Conservation (phyloP, 2,797 vertebrate genomes). For the Lerista edwardsae region DNA sequence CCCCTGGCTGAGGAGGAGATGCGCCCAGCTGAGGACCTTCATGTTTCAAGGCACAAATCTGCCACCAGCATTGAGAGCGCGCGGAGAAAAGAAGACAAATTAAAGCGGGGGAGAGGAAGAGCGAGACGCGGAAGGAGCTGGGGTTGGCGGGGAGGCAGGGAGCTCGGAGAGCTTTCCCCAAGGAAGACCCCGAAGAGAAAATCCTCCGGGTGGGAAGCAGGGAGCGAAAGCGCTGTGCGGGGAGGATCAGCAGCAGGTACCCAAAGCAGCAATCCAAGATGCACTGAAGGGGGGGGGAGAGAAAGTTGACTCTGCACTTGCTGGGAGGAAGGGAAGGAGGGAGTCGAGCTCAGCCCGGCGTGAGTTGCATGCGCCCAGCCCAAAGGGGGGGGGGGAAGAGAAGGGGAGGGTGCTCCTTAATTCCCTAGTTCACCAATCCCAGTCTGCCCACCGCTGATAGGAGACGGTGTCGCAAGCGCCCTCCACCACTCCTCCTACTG, state of each 20-base stretch:
- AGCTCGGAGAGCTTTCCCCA: neutral
- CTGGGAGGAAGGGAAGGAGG: neutral
- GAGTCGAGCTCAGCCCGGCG: neutral
- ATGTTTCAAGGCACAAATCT: slow-evolving; percentile 54
- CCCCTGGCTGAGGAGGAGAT: slow-evolving; percentile 66
- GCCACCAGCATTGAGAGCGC: slow-evolving; percentile 23
- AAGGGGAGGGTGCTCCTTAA: neutral
- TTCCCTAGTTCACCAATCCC: neutral
- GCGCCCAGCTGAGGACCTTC: slow-evolving; percentile 68
- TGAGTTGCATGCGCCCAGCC: neutral
- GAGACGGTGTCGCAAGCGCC: neutral
- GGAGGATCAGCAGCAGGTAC: neutral
- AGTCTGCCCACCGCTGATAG: neutral
- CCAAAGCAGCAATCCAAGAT: slow-evolving; percentile 7
- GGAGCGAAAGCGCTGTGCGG: neutral
- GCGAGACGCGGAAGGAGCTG: too few species aligned
- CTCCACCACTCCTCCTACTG: neutral
- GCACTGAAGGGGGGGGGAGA: neutral
- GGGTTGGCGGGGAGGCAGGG: neutral
- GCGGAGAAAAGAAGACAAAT: neutral
- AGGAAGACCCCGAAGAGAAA: neutral
- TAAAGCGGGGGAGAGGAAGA: neutral
- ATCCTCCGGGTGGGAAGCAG: slow-evolving; percentile 4
- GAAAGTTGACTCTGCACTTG: slow-evolving; percentile 42
- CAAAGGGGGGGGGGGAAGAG: too few species aligned